These are phyloP conservation scores for Acinonyx jubatus DNA, from an alignment of 2,113 vertebrate genomes.

Conservation along the genomic window DNA sequence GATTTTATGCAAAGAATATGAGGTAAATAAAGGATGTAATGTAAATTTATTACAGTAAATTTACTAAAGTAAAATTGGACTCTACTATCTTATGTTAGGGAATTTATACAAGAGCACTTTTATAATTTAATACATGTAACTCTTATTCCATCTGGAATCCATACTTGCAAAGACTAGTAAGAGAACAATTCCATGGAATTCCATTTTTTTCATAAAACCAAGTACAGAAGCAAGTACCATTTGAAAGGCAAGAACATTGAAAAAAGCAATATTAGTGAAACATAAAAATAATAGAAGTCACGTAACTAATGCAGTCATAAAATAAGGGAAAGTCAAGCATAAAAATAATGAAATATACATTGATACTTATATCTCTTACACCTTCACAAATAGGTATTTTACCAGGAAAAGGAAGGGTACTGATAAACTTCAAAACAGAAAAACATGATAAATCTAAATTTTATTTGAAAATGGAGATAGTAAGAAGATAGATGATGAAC, in stretches of 20 bases:
- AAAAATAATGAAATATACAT: background rate
- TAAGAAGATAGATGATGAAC: background rate
- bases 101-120: slow-evolving; percentile 29
- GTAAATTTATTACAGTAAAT: slow-evolving; percentile 53
- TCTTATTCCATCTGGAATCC: slow-evolving; percentile 1
- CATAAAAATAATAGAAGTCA: slow-evolving; percentile 7
- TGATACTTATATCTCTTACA: background rate
- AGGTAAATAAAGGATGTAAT: slow-evolving; percentile 61
- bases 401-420: background rate
- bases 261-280: background rate
- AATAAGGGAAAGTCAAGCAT: background rate
- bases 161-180: background rate
- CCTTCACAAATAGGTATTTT: background rate
- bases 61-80: slow-evolving; percentile 44
- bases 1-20: slow-evolving; percentile 37
- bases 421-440: background rate
- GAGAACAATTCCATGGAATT: background rate
- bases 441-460: background rate
- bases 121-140: slow-evolving; percentile 13
- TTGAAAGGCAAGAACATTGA: slow-evolving; percentile 1
- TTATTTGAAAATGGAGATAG: background rate
- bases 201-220: slow-evolving; percentile 27
- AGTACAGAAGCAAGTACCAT: background rate
- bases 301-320: background rate
- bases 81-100: background rate